phyloP scores from a whole-genome alignment of 2,888 invertebrate species.

The Tillus elongatus region DNA sequence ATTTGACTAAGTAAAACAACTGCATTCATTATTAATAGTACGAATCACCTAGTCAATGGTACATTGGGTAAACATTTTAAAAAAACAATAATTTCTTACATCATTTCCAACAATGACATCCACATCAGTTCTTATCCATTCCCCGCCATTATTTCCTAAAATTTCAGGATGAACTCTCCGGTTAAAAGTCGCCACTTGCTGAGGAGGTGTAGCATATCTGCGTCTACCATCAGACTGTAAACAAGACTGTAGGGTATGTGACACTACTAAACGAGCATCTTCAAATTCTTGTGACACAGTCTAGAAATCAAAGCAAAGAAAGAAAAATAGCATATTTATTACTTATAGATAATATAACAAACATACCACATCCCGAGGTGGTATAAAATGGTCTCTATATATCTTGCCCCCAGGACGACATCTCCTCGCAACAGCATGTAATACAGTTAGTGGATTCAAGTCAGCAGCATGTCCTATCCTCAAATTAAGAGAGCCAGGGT shows the following conservation, averaged over 20 bases:
- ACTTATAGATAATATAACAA: background rate
- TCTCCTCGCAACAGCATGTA: conserved; percentile 77
- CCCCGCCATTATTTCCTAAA: conserved; percentile 48
- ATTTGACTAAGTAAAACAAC: too few relatives aligned
- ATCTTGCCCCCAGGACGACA: conserved; percentile 43
- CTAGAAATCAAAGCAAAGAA: conserved; percentile 30
- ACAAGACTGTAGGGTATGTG: conserved; percentile 78
- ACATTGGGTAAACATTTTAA: too few relatives aligned
- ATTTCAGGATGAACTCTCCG: conserved; percentile 65
- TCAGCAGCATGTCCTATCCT: conserved; percentile 88
- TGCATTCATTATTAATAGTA: too few relatives aligned
- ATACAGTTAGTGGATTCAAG: conserved; percentile 70
- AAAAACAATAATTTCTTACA: too few relatives aligned
- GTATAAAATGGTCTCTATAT: conserved; percentile 57
- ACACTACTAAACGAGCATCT: conserved; percentile 73
- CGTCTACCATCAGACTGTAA: conserved; percentile 74
- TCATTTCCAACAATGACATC: conserved; percentile 70
- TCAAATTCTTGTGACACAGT: conserved; percentile 69
- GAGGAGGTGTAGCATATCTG: conserved; percentile 77
- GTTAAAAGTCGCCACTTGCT: conserved; percentile 84
- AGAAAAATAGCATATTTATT: conserved; percentile 4
- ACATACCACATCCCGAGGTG: conserved; percentile 50
- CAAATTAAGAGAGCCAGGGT: conserved; percentile 85
- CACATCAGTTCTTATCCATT: conserved; percentile 55
- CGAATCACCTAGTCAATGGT: too few relatives aligned